phyloP scores from a whole-genome alignment of 2,888 invertebrate species.

The Hydrotaea diabolus region DNA sequence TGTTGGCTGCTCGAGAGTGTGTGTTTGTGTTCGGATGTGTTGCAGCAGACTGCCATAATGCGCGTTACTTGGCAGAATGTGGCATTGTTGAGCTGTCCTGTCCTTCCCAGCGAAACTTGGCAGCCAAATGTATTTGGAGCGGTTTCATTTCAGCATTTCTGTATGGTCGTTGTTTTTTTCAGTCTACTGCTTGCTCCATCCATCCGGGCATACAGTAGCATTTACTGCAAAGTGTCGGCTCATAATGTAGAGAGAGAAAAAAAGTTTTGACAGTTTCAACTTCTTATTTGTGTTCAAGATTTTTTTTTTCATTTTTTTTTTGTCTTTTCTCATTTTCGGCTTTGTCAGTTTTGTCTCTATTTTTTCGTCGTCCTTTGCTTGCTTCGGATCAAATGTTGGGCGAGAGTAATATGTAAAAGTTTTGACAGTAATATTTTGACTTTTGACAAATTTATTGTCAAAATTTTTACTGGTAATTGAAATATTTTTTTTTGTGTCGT shows the following conservation, averaged over 20 bases:
- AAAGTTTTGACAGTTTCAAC: constrained; percentile 63
- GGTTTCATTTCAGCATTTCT: neutral
- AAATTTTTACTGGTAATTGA: constrained; percentile 60
- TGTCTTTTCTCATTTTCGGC: no score
- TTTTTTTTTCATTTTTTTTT: constrained; percentile 38
- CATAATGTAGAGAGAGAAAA: constrained; percentile 41
- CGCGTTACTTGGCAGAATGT: constrained; percentile 61
- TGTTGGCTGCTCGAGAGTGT: neutral
- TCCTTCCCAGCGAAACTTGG: constrained; percentile 43
- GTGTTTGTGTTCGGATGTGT: neutral
- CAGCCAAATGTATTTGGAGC: constrained; percentile 48
- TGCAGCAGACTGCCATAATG: constrained; percentile 41
- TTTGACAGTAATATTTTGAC: constrained; percentile 63
- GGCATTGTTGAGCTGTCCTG: constrained; percentile 35
- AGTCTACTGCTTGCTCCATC: constrained; percentile 29
- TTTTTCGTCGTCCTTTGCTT: constrained; percentile 11
- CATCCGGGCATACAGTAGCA: constrained; percentile 31
- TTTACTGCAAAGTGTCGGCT: constrained; percentile 60
- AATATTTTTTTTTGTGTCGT: constrained; percentile 22
- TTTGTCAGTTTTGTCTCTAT: neutral
- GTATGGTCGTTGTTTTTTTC: neutral
- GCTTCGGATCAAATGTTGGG: constrained; percentile 37
- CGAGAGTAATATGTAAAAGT: constrained; percentile 49
- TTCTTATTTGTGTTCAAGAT: constrained; percentile 51
- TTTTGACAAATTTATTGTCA: constrained; percentile 65